phyloP scores from a whole-genome alignment of 2,888 invertebrate genomes.

The Drosophila bunnanda region DNA sequence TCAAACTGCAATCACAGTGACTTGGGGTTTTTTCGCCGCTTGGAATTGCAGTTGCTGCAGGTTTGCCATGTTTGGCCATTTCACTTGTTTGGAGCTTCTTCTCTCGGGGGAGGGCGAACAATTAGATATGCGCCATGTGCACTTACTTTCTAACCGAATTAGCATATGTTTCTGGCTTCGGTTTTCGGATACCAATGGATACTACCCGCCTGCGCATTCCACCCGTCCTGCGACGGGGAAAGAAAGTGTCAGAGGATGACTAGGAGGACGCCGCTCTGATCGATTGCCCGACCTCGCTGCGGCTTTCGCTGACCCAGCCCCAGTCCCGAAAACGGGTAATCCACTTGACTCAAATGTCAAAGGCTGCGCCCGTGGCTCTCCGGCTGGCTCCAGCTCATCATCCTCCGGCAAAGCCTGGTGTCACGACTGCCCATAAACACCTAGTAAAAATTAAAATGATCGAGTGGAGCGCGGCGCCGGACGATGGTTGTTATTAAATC shows the following conservation, averaged over 20 bases:
- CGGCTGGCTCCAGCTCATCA: constrained; percentile 51
- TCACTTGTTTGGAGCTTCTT: constrained; percentile 66
- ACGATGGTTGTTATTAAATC: constrained; percentile 75
- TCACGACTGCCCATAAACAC: constrained; percentile 77
- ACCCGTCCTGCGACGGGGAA: constrained; percentile 35
- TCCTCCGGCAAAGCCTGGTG: constrained; percentile 62
- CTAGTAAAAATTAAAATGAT: constrained; percentile 62
- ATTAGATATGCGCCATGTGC: constrained; percentile 48
- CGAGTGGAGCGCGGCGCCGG: constrained; percentile 33
- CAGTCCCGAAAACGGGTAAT: constrained; percentile 22
- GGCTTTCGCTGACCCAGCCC: constrained; percentile 56
- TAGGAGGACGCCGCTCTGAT: constrained; percentile 17
- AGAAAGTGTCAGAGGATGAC: constrained; percentile 37
- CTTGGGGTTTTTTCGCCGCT: constrained; percentile 46
- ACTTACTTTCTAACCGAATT: constrained; percentile 50
- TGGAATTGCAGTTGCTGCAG: constrained; percentile 48
- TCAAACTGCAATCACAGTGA: constrained; percentile 59
- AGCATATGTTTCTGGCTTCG: constrained; percentile 39
- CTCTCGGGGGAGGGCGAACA: constrained; percentile 18
- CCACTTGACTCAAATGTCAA: constrained; percentile 67
- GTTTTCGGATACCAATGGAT: neutral
- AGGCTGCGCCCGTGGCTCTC: constrained; percentile 53
- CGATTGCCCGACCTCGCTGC: constrained; percentile 22
- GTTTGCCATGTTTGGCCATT: constrained; percentile 71
- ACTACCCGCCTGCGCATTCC: constrained; percentile 19